Base-by-base conservation (phyloP, 1,140 invertebrate genomes). In the Drosophila pachea region DNA sequence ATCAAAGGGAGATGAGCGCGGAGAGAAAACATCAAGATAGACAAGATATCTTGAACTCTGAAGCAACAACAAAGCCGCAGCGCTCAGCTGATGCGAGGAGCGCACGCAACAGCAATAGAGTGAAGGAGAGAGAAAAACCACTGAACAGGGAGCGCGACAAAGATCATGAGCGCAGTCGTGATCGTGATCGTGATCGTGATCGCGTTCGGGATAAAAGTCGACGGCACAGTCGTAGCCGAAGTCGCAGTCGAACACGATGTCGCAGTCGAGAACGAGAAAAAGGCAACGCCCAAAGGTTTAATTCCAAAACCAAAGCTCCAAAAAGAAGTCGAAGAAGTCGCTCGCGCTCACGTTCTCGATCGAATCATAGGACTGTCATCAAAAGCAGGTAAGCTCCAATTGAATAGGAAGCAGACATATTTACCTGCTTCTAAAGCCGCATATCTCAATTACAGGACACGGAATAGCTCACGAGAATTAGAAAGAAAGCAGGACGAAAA, bases 311-410 rank as follows among this genome's bases (percentile, higher is more conserved):
- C 16, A 65, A 45, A 9, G 22, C 56, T 4, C 33, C 7, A 7
- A 38, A 48, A 11, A 8, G 2, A 16, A 52, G 33, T 32, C 68
- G 54, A 0, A 56, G 56, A 5, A 65, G 45, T 50, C 45, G 54
- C n/a, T 81, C 73, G 33, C 45, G 47, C 11, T 76, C 77, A 2
- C 45, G 22, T 4, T 62, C 63, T 3, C 58, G 33, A n/a, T 40
- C 65, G 5, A 40, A 2, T n/a, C 49, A 70, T 9, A 54, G 5
- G 16, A 11, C n/a, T 32, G 47, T 22, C 49, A 35, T 22, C 11
- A 68, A 48, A 12, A 33, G 2, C 12, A 63, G 71, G 78, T 82
- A 52, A 68, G 69, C 48, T 16, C 1, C 7, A 16, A 12, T 12
- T 45, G 6, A 22, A 52, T 6, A 33, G 4, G 0, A 35, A 4